Base-by-base conservation (phyloP, 2,888 invertebrate genomes). In the Diogma glabrata region DNA sequence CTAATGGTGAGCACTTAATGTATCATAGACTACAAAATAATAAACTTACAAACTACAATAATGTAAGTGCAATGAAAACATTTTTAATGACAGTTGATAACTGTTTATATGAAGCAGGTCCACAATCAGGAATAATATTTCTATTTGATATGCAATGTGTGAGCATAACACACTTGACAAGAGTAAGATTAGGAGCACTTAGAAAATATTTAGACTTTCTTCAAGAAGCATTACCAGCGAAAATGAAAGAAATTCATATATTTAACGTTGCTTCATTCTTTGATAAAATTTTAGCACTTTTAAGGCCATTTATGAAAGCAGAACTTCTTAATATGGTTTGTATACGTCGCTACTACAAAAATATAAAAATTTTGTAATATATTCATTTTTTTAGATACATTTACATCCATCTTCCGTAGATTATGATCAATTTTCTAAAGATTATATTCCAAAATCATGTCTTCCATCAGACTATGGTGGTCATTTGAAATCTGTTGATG, bases 141-240 rank as follows among this genome's bases (percentile, higher is more conserved):
- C 69, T 84, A 1, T 79, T 84, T 56, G 83, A 84, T 62, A 81
- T 83, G 77, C 67, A 69, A 33, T 81, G 81, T 0, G 80, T 81
- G 1, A 73, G 72, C 53, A 64, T 80, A 19, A 73, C 76, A 0
- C 82, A 82, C 61, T 62, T 82, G 12, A 74, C 78, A 3, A 67
- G 75, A 58, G 67, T 80, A 14, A 77, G 78, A 53, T 65, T 82
- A 51, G 71, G 75, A 49, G 67, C 76, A 0, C 64, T 84, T 1
- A 74, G 77, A 36, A 76, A 77, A 60, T 80, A 82, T 64, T 79
- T 82, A 68, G 72, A 74, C 53, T 84, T 80, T 63, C 64, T 84
- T 3, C 82, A 85, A 63, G 83, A 84, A 59, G 83, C 77, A 14
- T 64, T 81, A 64, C 83, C 84, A 1, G 74, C 81, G 3, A 74